These are phyloP conservation scores for Dasyornis broadbenti DNA, from an alignment of 2,113 vertebrate species.

Conservation along the genomic window DNA sequence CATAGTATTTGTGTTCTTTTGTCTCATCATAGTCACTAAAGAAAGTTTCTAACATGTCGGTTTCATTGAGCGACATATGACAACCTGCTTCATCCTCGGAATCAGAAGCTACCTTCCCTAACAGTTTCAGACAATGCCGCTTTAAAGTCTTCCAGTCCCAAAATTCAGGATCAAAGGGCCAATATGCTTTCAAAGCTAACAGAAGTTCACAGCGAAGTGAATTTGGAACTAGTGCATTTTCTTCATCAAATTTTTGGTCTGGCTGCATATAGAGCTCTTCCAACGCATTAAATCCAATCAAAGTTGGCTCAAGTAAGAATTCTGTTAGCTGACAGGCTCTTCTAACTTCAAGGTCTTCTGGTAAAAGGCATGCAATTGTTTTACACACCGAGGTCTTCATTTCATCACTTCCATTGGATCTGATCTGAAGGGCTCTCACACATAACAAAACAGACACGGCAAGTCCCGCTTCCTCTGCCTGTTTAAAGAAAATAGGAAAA, in stretches of 20 bases:
- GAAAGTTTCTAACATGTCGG: constrained; percentile 72
- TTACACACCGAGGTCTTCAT: constrained; percentile 92
- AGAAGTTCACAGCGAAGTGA: constrained; percentile 94
- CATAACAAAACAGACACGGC: constrained; percentile 88
- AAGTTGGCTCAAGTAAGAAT: constrained; percentile 86
- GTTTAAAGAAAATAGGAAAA: neutral
- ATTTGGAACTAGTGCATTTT: constrained; percentile 89
- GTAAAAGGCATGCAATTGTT: constrained; percentile 89
- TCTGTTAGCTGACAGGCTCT: constrained; percentile 95
- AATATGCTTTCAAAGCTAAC: constrained; percentile 91
- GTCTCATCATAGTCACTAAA: constrained; percentile 72
- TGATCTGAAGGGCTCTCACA: constrained; percentile 93
- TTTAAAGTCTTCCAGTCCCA: constrained; percentile 99
- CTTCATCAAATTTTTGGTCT: constrained; percentile 93
- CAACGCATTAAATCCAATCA: constrained; percentile 81
- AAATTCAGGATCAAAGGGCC: constrained; percentile 98
- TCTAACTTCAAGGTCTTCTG: constrained; percentile 90
- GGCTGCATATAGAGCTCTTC: constrained; percentile 90
- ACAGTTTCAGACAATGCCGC: constrained; percentile 83
- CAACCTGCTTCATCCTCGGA: constrained; percentile 80
- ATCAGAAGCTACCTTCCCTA: constrained; percentile 83
- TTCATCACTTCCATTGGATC: constrained; percentile 84
- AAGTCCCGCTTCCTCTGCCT: constrained; percentile 86
- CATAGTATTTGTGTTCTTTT: constrained; percentile 66
- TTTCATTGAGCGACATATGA: constrained; percentile 73